Evolutionary conservation across 2,797 vertebrate genomes (phyloP).

Genomic region (Eremophila alpestris): DNA sequence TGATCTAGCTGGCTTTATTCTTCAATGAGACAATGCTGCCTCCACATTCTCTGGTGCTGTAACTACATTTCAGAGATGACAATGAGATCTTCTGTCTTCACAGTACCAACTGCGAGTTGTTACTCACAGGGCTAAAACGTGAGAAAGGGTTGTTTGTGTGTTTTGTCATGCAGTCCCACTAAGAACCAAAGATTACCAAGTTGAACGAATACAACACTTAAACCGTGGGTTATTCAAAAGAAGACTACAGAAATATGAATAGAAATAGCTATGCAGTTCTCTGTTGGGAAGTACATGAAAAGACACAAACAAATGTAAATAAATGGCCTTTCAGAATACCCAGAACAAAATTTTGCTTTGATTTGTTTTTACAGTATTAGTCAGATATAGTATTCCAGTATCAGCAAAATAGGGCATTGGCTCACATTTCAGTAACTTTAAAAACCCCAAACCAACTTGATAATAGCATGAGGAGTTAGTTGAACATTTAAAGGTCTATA

Average conservation of each 20-base stretch:
- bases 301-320: neutral
- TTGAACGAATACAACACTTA: neutral
- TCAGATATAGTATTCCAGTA: neutral
- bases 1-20: neutral
- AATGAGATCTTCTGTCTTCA: neutral
- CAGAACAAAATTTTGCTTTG: neutral
- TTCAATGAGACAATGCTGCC: conserved; percentile 41
- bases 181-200: neutral
- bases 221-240: neutral
- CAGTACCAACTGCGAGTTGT: neutral
- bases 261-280: neutral
- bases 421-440: neutral
- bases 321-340: neutral
- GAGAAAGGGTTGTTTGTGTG: neutral
- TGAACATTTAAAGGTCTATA: neutral
- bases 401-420: neutral
- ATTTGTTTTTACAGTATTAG: neutral
- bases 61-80: conserved; percentile 41
- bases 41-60: conserved; percentile 27
- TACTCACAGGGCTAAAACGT: neutral
- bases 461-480: neutral
- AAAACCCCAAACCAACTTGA: neutral
- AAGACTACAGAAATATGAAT: neutral
- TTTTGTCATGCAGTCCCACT: neutral
- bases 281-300: neutral